Base-by-base conservation (phyloP, 2,797 vertebrate species). In the Acridotheres tristis region DNA sequence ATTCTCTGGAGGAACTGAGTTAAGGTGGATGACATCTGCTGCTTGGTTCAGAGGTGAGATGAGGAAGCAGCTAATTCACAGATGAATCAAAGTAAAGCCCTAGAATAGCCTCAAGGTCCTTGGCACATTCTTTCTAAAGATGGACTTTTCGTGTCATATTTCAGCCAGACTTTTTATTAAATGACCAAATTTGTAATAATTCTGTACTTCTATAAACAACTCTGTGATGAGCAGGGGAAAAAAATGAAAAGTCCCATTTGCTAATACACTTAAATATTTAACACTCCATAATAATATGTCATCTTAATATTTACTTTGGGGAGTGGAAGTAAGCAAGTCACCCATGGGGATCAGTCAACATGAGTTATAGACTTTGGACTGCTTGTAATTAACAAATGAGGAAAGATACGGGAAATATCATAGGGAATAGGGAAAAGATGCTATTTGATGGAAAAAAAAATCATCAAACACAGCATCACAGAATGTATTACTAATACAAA, bases 181-280 rank as follows among this genome's bases (percentile, higher is more conserved):
- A 73, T 22, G 84, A 66, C 3, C 45, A 6, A 32, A 32, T 67
- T 90, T 87, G 72, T 80, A 84, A 71, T 83, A 62, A 74, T 18
- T 19, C 27, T 55, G 16, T 47, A 58, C 32, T 74, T 65, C 32
- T 63, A 73, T 48, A 80, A 90, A 75, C 14, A 95, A 34, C 16
- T 29, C 13, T 59, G 27, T n/a, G 65, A 65, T 73, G 13, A 89
- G n/a, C 13, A 78, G 36, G 42, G 4, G 32, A 8, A 72, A 36
- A 40, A 17, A 42, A 43, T 55, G 47, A 92, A 30, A 30, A 86
- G 21, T 6, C 4, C 30, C 34, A 66, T 19, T 17, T 68, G 40
- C 16, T 89, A 89, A 90, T 85, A 80, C 74, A 91, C 88, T 89
- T 62, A 84, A 85, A 74, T 83, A 26, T 87, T 87, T 89, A 88